These are phyloP conservation scores for Hemistola chrysoprasaria DNA, from an alignment of 2,888 invertebrate species.

Conservation along the genomic window DNA sequence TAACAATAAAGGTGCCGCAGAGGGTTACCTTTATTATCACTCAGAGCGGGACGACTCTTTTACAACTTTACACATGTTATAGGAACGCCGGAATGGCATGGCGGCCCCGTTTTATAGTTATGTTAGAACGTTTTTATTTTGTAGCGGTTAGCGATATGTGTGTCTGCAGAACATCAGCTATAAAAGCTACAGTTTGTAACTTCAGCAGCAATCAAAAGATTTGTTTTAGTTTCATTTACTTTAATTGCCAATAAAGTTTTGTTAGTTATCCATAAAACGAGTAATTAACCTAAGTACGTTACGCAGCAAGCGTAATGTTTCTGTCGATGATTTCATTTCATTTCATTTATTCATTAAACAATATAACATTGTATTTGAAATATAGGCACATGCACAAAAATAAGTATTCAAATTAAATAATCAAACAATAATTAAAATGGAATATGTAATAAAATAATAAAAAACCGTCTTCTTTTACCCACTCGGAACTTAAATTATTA, in stretches of 20 bases:
- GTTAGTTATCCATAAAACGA: neutral
- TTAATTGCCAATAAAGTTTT: constrained; percentile 1
- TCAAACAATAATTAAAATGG: too few relatives aligned
- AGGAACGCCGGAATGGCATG: constrained; percentile 43
- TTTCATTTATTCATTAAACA: too few relatives aligned
- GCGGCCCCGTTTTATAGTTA: constrained; percentile 39
- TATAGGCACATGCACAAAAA: too few relatives aligned
- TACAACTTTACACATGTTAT: constrained; percentile 73
- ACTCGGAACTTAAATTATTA: constrained; percentile 8
- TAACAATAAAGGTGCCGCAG: constrained; percentile 79
- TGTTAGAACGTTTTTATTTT: constrained; percentile 34
- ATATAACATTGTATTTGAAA: too few relatives aligned
- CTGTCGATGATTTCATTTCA: too few relatives aligned
- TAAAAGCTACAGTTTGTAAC: constrained; percentile 3
- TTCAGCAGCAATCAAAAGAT: constrained; percentile 1
- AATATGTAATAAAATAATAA: too few relatives aligned
- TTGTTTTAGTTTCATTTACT: constrained; percentile 1
- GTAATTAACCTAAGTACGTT: too few relatives aligned
- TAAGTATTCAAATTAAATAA: too few relatives aligned
- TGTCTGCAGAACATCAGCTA: neutral
- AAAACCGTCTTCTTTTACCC: neutral
- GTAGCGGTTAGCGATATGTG: constrained; percentile 18
- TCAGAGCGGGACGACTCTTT: constrained; percentile 69
- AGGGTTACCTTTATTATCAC: constrained; percentile 82
- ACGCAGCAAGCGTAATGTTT: too few relatives aligned